A percentile compares a stretch with the other conserved stretches of the same genome.
Evolutionary conservation across 2,797 vertebrate genomes (phyloP).

Genomic region (Prunella strophiata): DNA sequence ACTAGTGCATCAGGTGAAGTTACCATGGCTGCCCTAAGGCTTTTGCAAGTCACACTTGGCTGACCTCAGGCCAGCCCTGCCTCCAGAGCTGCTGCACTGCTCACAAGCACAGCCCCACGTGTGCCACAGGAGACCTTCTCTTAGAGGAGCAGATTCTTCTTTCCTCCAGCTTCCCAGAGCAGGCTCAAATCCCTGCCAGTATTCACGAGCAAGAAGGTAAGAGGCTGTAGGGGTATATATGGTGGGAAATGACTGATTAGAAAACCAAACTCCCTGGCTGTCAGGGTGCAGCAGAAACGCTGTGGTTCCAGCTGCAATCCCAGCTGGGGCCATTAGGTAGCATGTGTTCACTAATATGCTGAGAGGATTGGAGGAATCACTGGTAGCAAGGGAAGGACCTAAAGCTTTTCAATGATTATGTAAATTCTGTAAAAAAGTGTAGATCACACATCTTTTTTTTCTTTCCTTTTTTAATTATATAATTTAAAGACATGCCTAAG

Average conservation of each 20-base stretch:
- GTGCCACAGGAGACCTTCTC: background rate
- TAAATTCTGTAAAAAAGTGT: background rate
- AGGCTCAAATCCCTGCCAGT: background rate
- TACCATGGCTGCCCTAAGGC: background rate
- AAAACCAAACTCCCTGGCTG: background rate
- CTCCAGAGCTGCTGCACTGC: background rate
- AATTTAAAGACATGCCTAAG: background rate
- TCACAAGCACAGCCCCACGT: accelerated
- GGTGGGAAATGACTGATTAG: background rate
- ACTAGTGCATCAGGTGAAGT: background rate
- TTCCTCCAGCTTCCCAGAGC: background rate
- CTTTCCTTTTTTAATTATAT: background rate
- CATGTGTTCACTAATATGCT: background rate
- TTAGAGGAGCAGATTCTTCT: background rate
- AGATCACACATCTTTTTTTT: background rate
- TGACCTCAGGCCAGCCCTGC: background rate
- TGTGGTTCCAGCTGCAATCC: background rate
- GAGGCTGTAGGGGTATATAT: background rate
- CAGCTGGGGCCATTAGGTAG: background rate
- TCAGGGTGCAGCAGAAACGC: background rate
- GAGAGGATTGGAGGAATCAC: background rate
- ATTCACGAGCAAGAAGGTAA: background rate
- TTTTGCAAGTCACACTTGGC: background rate
- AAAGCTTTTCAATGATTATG: background rate
- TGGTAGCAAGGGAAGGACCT: background rate